Evolutionary conservation across 1,140 invertebrate genomes (phyloP), one percentile per base, ranked within the genome.

Genomic region (Ephestia elutella): DNA sequence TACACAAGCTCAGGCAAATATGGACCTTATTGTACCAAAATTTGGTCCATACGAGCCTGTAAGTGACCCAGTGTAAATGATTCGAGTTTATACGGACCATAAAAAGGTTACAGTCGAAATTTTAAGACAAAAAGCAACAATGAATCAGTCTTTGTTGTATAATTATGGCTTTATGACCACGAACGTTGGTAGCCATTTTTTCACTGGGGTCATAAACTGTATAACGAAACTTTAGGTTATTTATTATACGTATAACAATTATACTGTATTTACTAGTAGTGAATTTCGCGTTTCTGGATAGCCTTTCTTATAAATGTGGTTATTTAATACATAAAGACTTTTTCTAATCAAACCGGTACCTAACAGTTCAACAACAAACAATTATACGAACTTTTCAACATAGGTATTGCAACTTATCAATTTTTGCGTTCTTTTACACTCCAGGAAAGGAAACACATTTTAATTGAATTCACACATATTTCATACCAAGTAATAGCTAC

Each of bases 71-170:
- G 2, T 44, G 38, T 5, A 5, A 15, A 44, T 44, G 0, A 44
- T 44, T 44, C 13, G 1, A 44, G 5, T 53, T 53, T 53, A 53
- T 53, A 53, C 13, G 11, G 49, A 20, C 19, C 19, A 18, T 53
- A 53, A 53, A 53, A 25, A 53, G 50, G 19, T 53, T 53, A 53
- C 21, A 53, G 20, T 53, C 50, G 49, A 50, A 9, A 2, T n/a
- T 53, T n/a, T 53, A 54, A 60, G 54, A 55, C 38, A 55, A 55
- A 44, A 60, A 48, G 20, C 15, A 48, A 49, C 38, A 48, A 60
- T 60, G 58, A 60, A 60, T 60, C 58, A 60, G 54, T 49, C 13
- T 55, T 13, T 49, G 44, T 10, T 44, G 5, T 58, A 51, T 51
- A 58, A 58, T 58, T 58, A 58, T 44, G 7, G 32, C 9, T 35